Evolutionary conservation across 2,888 invertebrate genomes (phyloP), one percentile per base, ranked within the genome.

Genomic region (Matsumyia berberina): DNA sequence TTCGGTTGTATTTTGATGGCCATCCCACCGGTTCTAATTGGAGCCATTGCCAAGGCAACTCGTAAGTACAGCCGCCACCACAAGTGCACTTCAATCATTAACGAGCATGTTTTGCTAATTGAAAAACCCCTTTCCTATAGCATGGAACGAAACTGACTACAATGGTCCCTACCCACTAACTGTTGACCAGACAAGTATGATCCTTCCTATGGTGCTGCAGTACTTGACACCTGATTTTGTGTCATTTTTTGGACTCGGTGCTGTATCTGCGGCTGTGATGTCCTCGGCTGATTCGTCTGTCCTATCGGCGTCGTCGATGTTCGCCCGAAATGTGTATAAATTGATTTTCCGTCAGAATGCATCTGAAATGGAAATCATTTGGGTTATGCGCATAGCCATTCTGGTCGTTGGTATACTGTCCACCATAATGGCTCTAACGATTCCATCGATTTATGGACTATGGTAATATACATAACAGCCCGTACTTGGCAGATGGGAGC

Each of bases 201-300:
- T 99, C 88, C 93, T 99, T 87, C 99, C 99, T 53, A 95, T 99
- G 94, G 99, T 99, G 55, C 93, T 99, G 89, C 99, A 99, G 92
- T 97, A 98, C 91, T 93, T 99, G 67, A 99, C 99, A 7, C 99
- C 99, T 0, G 95, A 96, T 91, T 96, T 97, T 91, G 97, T 99
- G 29, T 97, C 99, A 2, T 99, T 99, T 93, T 97, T 99, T 90
- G 99, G 99, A 6, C 94, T 99, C 86, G 99, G 99, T 0, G 99
- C 99, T 6, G 98, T 99, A 6, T 99, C 99, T 0, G 99, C 99
- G 0, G 99, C 99, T 17, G 99, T 99, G 87, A 99, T 99, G 99
- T 99, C 99, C 39, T 99, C 99, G 0, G 99, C 99, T 0, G 99
- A 99, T 92, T 99, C 99, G 67, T 99, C 99, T 88, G 98, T 99